phyloP scores from a whole-genome alignment of 2,888 invertebrate genomes.

The Catocala sponsa region DNA sequence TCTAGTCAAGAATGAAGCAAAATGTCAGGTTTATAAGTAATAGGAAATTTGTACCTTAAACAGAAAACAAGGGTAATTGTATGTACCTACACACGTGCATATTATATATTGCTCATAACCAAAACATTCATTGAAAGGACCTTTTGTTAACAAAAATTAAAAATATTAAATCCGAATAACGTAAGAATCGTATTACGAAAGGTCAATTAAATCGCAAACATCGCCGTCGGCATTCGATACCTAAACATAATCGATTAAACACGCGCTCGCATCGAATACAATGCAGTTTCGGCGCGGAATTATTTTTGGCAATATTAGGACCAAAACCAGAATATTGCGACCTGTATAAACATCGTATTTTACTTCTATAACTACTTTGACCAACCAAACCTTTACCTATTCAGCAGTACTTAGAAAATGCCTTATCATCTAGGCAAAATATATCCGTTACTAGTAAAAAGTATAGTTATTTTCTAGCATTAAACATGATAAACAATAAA shows the following conservation, averaged over 20 bases:
- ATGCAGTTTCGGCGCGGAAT: conserved; percentile 59
- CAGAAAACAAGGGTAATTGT: no score
- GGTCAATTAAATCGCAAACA: conserved; percentile 61
- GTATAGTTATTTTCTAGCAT: no score
- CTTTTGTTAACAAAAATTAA: conserved; percentile 33
- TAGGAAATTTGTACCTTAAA: no score
- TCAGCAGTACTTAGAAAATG: no score
- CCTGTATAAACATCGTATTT: not conserved
- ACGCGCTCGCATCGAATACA: conserved; percentile 76
- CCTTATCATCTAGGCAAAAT: no score
- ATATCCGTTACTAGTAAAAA: no score
- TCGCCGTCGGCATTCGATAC: conserved; percentile 73
- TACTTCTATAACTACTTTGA: not conserved
- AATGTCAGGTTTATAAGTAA: no score
- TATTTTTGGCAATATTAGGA: conserved; percentile 58
- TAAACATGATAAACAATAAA: no score
- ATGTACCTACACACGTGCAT: no score
- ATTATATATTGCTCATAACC: not conserved
- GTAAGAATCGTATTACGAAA: conserved; percentile 42
- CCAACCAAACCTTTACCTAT: no score
- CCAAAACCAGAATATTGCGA: conserved; percentile 33
- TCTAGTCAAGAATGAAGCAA: no score
- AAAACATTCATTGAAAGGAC: not conserved
- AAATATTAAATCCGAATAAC: conserved; percentile 39
- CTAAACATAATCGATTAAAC: conserved; percentile 84